Base-by-base conservation (phyloP, 2,888 invertebrate genomes). In the Ommatoiulus sabulosus region DNA sequence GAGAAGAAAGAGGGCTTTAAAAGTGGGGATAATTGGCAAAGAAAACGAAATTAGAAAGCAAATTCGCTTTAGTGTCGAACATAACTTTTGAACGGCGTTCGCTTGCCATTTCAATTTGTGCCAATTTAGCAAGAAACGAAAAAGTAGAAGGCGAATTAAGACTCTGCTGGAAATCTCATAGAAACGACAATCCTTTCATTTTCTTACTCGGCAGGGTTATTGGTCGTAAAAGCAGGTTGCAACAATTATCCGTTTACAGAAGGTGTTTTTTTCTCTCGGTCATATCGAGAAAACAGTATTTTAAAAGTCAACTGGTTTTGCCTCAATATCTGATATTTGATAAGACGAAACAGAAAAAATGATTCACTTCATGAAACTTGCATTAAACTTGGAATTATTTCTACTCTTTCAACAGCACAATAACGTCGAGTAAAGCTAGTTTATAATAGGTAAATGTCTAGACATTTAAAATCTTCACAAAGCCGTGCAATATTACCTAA, bases 71-170 rank as follows among this genome's bases (percentile, higher is more conserved):
- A 80, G 0, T 80, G 20, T 35, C 12, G n/a, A 12, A 80, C 35
- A 80, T 80, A 80, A 80, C 80, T 80, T 80, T 80, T 35, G 6
- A 35, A 35, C 3, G 12, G 80, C 5, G 35, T 5, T 80, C 35
- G 80, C 80, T 80, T 80, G 80, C 80, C 80, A 72, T 72, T 72
- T 72, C 72, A 72, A 72, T 72, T 72, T 72, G 24, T 20, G n/a
- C 10, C 72, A 80, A 80, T 80, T 80, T 35, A 80, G 35, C 80
- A 80, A 35, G 80, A 80, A 20, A 35, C 35, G 35, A 35, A 80
- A 0, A 12, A 80, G 80, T 35, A 35, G 80, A 35, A 35, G 80
- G 72, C 0, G 72, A 8, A 24, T 24, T 72, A n/a, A 72, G 8
- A 6, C 7, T 24, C 5, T 24, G 72, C 7, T 3, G 20, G 24